phyloP scores from a whole-genome alignment of 1,140 invertebrate species.

The Eumeta japonica region DNA sequence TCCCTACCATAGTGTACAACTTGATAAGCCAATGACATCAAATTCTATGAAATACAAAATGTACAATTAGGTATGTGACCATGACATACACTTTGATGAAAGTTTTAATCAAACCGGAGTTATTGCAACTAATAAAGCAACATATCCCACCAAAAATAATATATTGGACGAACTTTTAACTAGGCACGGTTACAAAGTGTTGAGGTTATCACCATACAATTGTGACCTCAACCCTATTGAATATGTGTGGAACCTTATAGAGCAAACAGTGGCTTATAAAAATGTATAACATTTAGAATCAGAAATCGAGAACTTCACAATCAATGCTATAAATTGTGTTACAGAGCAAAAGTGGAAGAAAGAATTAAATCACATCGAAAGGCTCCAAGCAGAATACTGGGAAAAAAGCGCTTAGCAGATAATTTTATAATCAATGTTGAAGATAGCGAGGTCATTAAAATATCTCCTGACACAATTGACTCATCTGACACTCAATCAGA shows the following conservation, averaged over 20 bases:
- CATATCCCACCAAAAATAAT: conserved; percentile 14
- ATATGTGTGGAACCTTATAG: conserved; percentile 15
- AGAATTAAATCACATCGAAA: conserved; percentile 12
- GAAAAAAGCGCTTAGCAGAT: conserved; percentile 8
- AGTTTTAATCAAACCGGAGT: conserved; percentile 11
- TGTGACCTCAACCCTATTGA: conserved; percentile 16
- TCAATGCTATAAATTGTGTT: conserved; percentile 13
- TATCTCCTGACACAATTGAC: no score
- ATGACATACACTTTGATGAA: conserved; percentile 9
- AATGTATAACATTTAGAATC: conserved; percentile 14
- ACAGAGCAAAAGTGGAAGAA: conserved; percentile 13
- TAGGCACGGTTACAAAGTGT: conserved; percentile 14
- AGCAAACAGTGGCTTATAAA: conserved; percentile 15
- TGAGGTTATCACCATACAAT: conserved; percentile 13
- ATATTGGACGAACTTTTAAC: conserved; percentile 9
- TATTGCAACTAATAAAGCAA: conserved; percentile 10
- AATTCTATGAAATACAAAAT: no score
- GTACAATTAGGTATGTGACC: background rate
- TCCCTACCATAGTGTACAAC: no score
- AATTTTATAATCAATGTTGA: no score
- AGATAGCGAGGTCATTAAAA: no score
- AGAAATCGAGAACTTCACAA: conserved; percentile 11
- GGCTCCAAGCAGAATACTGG: conserved; percentile 9
- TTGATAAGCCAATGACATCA: no score
- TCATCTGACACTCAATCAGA: no score